Conservation (phyloP, 2,113 vertebrate species). For the Aptenodytes patagonicus region DNA sequence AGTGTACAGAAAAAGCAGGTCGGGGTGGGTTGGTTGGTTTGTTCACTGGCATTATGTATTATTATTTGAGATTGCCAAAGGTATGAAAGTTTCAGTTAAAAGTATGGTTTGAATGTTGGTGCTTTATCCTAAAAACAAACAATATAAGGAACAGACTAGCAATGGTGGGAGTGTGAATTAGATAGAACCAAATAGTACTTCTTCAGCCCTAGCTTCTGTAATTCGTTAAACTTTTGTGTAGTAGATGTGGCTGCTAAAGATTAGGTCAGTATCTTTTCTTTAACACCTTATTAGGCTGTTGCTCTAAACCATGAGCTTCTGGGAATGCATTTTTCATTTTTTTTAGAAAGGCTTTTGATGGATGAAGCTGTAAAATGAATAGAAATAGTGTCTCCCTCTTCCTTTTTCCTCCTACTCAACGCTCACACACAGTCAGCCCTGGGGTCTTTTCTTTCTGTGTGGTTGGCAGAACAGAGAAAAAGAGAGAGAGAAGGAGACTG, state of each 20-base stretch:
- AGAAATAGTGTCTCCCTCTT: slow-evolving; percentile 68
- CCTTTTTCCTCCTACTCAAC: slow-evolving; percentile 64
- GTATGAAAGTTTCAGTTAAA: background rate
- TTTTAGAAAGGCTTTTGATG: slow-evolving; percentile 37
- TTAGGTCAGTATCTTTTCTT: slow-evolving; percentile 17
- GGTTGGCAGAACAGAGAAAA: slow-evolving; percentile 55
- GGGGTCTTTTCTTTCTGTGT: slow-evolving; percentile 67
- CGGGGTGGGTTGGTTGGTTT: background rate
- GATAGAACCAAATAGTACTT: background rate
- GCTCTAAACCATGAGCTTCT: slow-evolving; percentile 43
- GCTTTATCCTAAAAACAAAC: background rate
- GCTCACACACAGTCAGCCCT: slow-evolving; percentile 57
- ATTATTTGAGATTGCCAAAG: background rate
- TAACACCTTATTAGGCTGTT: slow-evolving; percentile 31
- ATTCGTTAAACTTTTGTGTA: background rate
- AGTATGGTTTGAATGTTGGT: background rate
- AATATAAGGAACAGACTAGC: background rate
- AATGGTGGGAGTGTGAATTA: background rate
- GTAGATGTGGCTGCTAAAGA: background rate
- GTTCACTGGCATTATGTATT: background rate
- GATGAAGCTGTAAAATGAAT: slow-evolving; percentile 65
- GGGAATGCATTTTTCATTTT: slow-evolving; percentile 20
- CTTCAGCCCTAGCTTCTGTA: background rate
- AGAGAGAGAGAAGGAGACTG: slow-evolving; percentile 46
- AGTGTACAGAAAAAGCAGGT: background rate